These are phyloP conservation scores for Galaxias olidus DNA, from an alignment of 2,797 vertebrate genomes.

Conservation along the genomic window DNA sequence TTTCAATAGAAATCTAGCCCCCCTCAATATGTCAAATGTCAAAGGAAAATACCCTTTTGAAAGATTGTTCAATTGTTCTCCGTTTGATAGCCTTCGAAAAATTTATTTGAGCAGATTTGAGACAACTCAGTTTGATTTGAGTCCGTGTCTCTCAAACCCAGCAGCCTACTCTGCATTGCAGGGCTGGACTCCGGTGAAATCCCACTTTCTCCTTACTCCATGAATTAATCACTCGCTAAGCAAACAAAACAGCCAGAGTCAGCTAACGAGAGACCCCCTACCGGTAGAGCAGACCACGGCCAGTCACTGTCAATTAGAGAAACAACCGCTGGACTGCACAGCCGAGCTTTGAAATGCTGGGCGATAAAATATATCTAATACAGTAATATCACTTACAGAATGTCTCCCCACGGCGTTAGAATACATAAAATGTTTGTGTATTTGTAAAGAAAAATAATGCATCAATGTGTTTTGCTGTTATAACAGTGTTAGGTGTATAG, in stretches of 20 bases:
- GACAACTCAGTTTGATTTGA: slow-evolving; percentile 12
- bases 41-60: background rate
- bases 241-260: slow-evolving; percentile 74
- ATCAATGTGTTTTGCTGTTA: too few relatives aligned
- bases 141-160: slow-evolving; percentile 47
- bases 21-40: slow-evolving; percentile 6
- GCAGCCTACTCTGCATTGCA: slow-evolving; percentile 20
- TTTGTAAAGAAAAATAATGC: too few relatives aligned
- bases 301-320: slow-evolving; percentile 70
- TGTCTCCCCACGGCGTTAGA: too few relatives aligned
- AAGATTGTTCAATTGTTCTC: slow-evolving; percentile 13
- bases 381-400: too few relatives aligned
- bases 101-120: slow-evolving; percentile 21
- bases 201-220: slow-evolving; percentile 59
- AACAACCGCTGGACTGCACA: slow-evolving; percentile 69
- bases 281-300: slow-evolving; percentile 73
- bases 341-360: slow-evolving; percentile 10
- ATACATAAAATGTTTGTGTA: too few relatives aligned
- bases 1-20: slow-evolving; percentile 24
- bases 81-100: slow-evolving; percentile 20
- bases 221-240: slow-evolving; percentile 76
- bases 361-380: too few relatives aligned
- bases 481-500: too few relatives aligned
- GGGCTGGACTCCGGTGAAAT: slow-evolving; percentile 41
- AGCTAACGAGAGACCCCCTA: slow-evolving; percentile 74